Base-by-base conservation (phyloP, 35 echinoderm and acorn worm genomes). In the Patiria miniata region DNA sequence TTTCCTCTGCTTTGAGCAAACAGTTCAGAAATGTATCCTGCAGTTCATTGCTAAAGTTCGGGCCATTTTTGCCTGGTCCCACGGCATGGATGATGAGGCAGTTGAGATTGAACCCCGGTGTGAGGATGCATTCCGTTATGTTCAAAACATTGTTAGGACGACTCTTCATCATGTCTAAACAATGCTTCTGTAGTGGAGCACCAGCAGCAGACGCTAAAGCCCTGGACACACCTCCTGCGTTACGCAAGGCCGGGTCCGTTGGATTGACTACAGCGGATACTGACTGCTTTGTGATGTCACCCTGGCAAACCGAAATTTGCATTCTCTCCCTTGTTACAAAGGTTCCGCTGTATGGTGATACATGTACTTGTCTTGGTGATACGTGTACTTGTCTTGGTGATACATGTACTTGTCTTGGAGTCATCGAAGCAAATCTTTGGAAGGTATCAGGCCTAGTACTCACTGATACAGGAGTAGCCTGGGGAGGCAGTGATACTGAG, bases 231-330 rank as follows among this genome's bases (percentile, higher is more conserved):
- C 81, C 81, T 37, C 53, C 81, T 36, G 8, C 8, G 21, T 83
- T 53, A 59, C 16, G 3, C 54, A 83, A 37, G 19, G 30, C 28
- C 15, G 1, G 28, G 1, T 61, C 16, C 3, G 50, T 19, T 2
- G 81, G 51, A 83, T 37, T 83, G 7, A 83, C 81, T 34, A 83
- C 57, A 32, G 42, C 81, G 10, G 56, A 3, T 18, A 83, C 81
- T 83, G 1, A 23, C 57, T 83, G 81, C 52, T 29, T 83, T 14
- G 81, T 83, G 37, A 83, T 83, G 28, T 83, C 81, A 59, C 81
- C 81, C 36, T 57, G 37, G 2, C 52, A 36, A 36, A 83, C 52
- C 0, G 0, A 37, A 36, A 83, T 39, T 36, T 83, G 1, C 33
- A 83, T 30, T 19, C 81, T 52, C 57, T 83, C 81, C 14, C 57